Conservation (phyloP, 2,888 invertebrate genomes). For the Smittia aterrima region DNA sequence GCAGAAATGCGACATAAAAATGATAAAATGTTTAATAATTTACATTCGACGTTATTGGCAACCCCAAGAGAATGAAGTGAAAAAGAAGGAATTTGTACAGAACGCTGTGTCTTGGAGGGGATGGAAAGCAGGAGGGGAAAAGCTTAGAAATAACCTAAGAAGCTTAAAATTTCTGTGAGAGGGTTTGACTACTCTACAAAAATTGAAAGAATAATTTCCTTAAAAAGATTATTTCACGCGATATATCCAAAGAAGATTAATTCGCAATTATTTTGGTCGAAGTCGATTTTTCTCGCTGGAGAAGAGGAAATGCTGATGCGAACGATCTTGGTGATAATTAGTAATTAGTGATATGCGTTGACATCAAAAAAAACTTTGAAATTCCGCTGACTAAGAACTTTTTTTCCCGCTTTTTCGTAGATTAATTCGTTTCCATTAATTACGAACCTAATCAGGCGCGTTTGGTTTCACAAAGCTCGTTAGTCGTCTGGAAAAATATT, state of each 20-base stretch:
- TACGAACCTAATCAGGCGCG: not conserved
- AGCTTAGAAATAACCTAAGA: not conserved
- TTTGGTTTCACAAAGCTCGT: not conserved
- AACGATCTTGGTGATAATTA: constrained; percentile 4
- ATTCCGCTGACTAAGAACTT: no score
- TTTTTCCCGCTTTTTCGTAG: not conserved
- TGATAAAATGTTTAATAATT: constrained; percentile 13
- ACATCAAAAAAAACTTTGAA: not conserved
- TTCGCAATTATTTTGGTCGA: constrained; percentile 1
- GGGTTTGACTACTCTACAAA: no score
- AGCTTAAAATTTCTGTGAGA: no score
- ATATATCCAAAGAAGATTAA: not conserved
- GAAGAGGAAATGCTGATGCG: not conserved
- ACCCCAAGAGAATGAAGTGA: not conserved
- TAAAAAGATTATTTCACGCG: no score
- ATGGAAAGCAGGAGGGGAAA: not conserved
- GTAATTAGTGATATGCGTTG: constrained; percentile 4
- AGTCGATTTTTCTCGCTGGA: no score
- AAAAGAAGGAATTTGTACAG: not conserved
- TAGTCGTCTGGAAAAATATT: not conserved
- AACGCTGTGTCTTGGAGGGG: not conserved
- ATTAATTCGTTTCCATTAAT: not conserved
- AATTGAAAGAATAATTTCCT: no score
- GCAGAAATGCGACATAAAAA: not conserved
- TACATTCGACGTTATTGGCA: not conserved